Evolutionary conservation across 2,888 invertebrate species (phyloP), one percentile per base, ranked within the genome.

Genomic region (Callimorpha dominula): DNA sequence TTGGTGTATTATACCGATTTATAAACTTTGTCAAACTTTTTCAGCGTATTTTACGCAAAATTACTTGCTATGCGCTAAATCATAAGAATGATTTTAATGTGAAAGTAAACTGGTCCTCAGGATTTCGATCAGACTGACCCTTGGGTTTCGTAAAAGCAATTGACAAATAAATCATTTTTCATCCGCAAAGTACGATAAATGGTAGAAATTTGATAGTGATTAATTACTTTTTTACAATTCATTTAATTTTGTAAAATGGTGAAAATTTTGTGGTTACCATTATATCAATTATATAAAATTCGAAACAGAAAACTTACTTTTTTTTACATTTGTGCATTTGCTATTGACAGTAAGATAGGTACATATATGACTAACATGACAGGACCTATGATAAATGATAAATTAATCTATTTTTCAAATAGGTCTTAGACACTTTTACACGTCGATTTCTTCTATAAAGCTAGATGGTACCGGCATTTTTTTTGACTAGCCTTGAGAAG

Each of bases 81-180:
- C 0, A 69, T 68, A 68, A 68, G 60, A 46, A 11, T 46, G 1
- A 15, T 63, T 60, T 69, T 69, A 7, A n/a, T 42, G 14, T 63
- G 62, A 14, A 60, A 42, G 12, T 14, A 46, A 11, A 60, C n/a
- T 17, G 31, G 17, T 12, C 4, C 17, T 60, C 17, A 20, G 68
- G 46, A 12, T 46, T 76, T 81, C 43, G 72, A 52, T 17, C 79
- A 60, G 77, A 80, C 11, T 81, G 79, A 80, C 87, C 85, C 83
- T 74, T 80, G 79, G 76, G 74, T 75, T 75, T 75, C 70, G 76
- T 81, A 80, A 84, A 85, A 86, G 78, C 79, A 85, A 84, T 86
- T 86, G 89, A 87, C 86, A 86, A 87, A 86, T 87, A 85, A 84
- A 79, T 86, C 65, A 77, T 83, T 87, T 87, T 82, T 84, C 80